Base-by-base conservation (phyloP, 2,113 vertebrate species). In the Mustelus asterias region DNA sequence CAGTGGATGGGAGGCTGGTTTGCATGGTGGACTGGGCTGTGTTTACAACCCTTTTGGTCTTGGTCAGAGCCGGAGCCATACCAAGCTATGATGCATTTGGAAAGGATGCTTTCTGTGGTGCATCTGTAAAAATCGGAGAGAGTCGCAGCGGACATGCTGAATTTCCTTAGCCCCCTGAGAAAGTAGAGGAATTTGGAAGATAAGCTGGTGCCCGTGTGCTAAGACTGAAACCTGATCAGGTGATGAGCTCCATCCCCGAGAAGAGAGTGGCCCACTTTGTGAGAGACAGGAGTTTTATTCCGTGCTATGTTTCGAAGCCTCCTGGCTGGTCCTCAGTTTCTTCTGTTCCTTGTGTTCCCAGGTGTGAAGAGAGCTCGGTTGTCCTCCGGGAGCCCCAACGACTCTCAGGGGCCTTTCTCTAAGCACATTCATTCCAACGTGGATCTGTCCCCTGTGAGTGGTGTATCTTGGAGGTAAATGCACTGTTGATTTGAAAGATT, bases 401-500 rank as follows among this genome's bases (percentile, higher is more conserved):
- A 98, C 20, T 97, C 97, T 3, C 97, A 97, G 3, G 95, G 98
- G 3, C 97, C 97, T 60, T 96, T 98, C 83, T 97, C 97, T 96
- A 98, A 98, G 96, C 97, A 98, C 10, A 96, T 98, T 96, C 97
- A 97, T 1, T 98, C 98, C 0, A 97, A 97, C n/a, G 97, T 96
- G 9, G 98, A 98, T 92, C 97, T 98, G 93, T 97, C 97, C 0
- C 97, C 97, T 0, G 76, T 97, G 96, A 97, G 97, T 86, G 96
- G 96, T 63, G 48, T 95, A 0, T 97, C 97, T 20, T 97, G 98
- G 98, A 70, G 80, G 76, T 96, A 69, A 93, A 20, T 93, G 60
- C 29, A 67, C 37, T 16, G 1, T 83, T 60, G 29, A 10, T 60
- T 26, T 60, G 54, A 90, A 22, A 60, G 54, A 41, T 37, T 83